Evolutionary conservation across 2,888 invertebrate genomes (phyloP), one percentile per base, ranked within the genome.

Genomic region (Blastobasis adustella): DNA sequence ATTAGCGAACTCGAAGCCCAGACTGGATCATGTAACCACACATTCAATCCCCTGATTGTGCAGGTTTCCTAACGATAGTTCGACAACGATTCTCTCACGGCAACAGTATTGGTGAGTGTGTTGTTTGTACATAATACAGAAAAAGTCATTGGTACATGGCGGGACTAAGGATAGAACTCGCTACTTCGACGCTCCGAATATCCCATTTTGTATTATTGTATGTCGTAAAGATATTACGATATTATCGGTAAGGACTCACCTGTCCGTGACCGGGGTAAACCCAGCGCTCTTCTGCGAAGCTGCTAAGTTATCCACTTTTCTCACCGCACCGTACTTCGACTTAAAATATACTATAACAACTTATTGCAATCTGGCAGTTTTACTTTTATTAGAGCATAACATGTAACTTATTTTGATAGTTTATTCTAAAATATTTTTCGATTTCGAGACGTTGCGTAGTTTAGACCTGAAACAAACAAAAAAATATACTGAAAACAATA

Each of bases 401-500:
- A 23, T 23, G 40, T 40, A 42, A 42, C 6, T 42, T 54, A 52
- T 23, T 23, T 23, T 23, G 23, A 2, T 23, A 23, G 23, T 23
- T 23, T n/a, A n/a, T n/a, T 23, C 23, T 23, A 23, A 23, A 23
- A 2, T 2, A 23, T 2, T 23, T 23, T 23, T 23, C 23, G 23
- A 23, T 23, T 58, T 57, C 46, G 54, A 55, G 56, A 52, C 63
- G 65, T 63, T 69, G 60, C 58, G 57, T 55, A 52, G 51, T 58
- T 71, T 74, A 75, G 73, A 82, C 76, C 83, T 84, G 83, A 42
- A 84, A 84, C 79, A 42, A 84, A 84, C 79, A 80, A 81, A 67
- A 60, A 61, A 71, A 55, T 3, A 23, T 23, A 23, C n/a, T n/a
- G n/a, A n/a, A n/a, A n/a, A n/a, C n/a, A n/a, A 3, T 3, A 23